Conservation (phyloP, 2,888 invertebrate genomes). For the Pristionchus entomophagus region DNA sequence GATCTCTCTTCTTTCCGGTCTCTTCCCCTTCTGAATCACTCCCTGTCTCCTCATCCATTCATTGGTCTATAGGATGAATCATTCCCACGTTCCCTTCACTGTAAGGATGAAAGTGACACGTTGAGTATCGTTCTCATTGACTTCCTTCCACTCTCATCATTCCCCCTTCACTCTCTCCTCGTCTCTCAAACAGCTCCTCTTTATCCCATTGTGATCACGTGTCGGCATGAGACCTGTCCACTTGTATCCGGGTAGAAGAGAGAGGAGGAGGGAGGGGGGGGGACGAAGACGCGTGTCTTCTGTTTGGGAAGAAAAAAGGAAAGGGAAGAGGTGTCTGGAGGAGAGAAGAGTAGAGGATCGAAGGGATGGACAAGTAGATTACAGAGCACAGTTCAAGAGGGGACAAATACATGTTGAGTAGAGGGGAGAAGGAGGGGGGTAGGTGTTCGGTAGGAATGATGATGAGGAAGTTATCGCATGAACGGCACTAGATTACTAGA, state of each 20-base stretch:
- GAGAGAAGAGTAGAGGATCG: conserved; percentile 14
- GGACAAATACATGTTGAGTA: background rate
- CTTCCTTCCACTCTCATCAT: conserved; percentile 12
- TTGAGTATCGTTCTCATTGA: background rate
- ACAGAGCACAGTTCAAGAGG: background rate
- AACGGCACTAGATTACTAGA: too few species aligned
- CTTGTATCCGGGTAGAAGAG: background rate
- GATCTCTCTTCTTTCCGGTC: background rate
- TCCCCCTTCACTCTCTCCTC: conserved; percentile 19
- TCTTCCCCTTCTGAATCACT: background rate
- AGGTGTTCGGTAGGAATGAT: background rate
- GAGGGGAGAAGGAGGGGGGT: background rate
- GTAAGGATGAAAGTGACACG: background rate
- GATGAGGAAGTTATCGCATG: too few species aligned
- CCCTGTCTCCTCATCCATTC: background rate
- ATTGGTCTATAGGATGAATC: background rate
- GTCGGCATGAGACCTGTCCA: conserved; percentile 16
- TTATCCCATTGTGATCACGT: conserved; percentile 36
- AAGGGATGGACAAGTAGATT: too few species aligned
- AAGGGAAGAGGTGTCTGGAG: background rate
- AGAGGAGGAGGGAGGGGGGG: background rate
- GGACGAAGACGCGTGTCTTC: background rate
- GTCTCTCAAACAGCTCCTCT: conserved; percentile 26
- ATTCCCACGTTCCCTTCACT: background rate
- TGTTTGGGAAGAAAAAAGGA: conserved; percentile 3